Percentiles rank a stretch among this genome's conserved stretches.
Conservation (phyloP, 2,888 invertebrate species). For the Callimorpha dominula region DNA sequence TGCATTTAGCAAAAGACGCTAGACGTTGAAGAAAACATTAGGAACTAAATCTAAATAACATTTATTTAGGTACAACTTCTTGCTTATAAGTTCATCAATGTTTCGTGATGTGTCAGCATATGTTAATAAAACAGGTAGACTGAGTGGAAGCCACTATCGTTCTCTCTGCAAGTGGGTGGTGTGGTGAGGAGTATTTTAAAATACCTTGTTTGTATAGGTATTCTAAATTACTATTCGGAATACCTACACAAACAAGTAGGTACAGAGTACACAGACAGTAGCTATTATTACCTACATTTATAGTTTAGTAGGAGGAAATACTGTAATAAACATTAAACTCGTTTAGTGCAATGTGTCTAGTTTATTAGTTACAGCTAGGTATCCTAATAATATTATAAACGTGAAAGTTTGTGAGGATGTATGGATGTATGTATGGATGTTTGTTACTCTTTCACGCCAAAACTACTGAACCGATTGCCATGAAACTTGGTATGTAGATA, state of each 20-base stretch:
- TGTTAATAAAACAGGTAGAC: conserved; percentile 27
- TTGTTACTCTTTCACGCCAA: too few species aligned
- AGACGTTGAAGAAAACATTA: too few species aligned
- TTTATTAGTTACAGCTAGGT: not conserved
- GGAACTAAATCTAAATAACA: conserved; percentile 15
- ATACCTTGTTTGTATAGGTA: not conserved
- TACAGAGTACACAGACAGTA: not conserved
- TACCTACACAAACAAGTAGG: too few species aligned
- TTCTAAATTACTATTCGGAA: not conserved
- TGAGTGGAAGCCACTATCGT: conserved; percentile 34
- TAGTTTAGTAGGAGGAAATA: not conserved
- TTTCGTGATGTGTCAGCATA: conserved; percentile 7
- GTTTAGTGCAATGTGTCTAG: not conserved
- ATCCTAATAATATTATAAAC: too few species aligned
- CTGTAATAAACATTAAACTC: not conserved
- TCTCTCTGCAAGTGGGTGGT: conserved; percentile 11
- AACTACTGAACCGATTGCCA: too few species aligned
- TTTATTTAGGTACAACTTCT: conserved; percentile 18
- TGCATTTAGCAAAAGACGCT: not conserved
- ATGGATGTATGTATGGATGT: too few species aligned
- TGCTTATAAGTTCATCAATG: conserved; percentile 1
- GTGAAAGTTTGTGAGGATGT: too few species aligned
- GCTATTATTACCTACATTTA: not conserved
- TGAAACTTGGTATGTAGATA: too few species aligned
- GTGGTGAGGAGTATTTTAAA: conserved; percentile 25